phyloP scores from a whole-genome alignment of 2,888 invertebrate genomes.

The Cosmorhoe ocellata region DNA sequence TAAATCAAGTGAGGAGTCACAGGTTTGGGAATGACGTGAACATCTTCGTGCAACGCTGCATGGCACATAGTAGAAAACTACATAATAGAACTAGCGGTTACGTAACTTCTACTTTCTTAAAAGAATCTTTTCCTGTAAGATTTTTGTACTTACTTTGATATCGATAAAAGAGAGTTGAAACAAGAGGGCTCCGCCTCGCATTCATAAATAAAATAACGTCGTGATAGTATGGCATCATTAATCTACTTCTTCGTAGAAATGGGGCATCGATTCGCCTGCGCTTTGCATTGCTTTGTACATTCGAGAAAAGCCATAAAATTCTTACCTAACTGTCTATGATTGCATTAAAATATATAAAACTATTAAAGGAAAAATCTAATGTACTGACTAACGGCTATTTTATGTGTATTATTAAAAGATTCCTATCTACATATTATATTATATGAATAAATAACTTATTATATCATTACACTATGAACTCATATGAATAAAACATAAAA shows the following conservation, averaged over 20 bases:
- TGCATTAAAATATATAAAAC: too few relatives aligned
- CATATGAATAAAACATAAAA: too few relatives aligned
- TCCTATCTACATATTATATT: too few relatives aligned
- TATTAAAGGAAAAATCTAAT: too few relatives aligned
- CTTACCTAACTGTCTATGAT: background rate
- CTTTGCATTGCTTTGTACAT: slow-evolving; percentile 15
- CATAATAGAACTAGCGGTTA: slow-evolving; percentile 2
- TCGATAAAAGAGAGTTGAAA: too few relatives aligned
- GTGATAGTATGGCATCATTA: slow-evolving; percentile 22
- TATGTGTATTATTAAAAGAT: too few relatives aligned
- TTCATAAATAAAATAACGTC: slow-evolving; percentile 20
- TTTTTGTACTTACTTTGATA: background rate
- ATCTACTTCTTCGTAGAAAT: slow-evolving; percentile 23
- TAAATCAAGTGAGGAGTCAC: slow-evolving; percentile 49
- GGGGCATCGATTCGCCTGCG: slow-evolving; percentile 25
- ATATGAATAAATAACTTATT: too few relatives aligned
- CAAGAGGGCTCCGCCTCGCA: slow-evolving; percentile 10
- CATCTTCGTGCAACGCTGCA: slow-evolving; percentile 33
- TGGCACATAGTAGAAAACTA: slow-evolving; percentile 9
- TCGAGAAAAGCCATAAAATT: slow-evolving; percentile 11
- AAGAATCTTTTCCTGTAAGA: background rate
- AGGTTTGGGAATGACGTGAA: slow-evolving; percentile 39
- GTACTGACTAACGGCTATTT: too few relatives aligned
- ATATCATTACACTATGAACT: too few relatives aligned
- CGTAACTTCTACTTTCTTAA: background rate